Evolutionary conservation across 2,888 invertebrate species (phyloP), one percentile per base, ranked within the genome.

Genomic region (Xylota sylvarum): DNA sequence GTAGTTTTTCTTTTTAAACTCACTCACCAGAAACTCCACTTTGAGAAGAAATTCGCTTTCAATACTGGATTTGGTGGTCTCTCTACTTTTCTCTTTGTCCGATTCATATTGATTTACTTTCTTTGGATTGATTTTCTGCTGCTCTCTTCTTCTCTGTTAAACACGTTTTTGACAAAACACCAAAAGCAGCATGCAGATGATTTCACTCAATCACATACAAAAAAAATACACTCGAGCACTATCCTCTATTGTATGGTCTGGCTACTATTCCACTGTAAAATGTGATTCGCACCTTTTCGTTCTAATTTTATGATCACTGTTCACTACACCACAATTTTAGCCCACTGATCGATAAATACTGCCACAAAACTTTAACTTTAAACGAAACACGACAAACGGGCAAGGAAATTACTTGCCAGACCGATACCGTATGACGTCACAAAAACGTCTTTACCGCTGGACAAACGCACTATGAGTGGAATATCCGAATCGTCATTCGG

Each of bases 1-100:
- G 6, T 9, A 12, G 6, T 17, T 56, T n/a, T 48, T 23, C 23
- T 23, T 52, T 35, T 62, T 14, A 43, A 10, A 37, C 10, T 10
- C 40, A 93, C 95, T 93, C 92, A 96, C 96, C 95, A 94, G 91
- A 94, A 96, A 82, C 94, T 94, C 89, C 95, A 92, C 88, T 94
- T 93, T 4, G 96, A 96, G 27, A 96, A 88, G 17, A 93, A 88
- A 91, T 94, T 95, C 3, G 96, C 95, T 5, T 90, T 94, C 89
- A 95, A 94, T 85, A 94, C 93, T 2, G 96, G 96, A 92, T 96
- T 95, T 88, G 90, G 89, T 62, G 90, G 93, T 91, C 89, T 94
- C 91, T 89, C 94, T 91, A 83, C 93, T 93, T 90, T 94, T 93
- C 89, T 89, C 88, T 91, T 90, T 88, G 91, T 92, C 87, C 92